Conservation (phyloP, 1,140 invertebrate species). For the Polyergus mexicanus region DNA sequence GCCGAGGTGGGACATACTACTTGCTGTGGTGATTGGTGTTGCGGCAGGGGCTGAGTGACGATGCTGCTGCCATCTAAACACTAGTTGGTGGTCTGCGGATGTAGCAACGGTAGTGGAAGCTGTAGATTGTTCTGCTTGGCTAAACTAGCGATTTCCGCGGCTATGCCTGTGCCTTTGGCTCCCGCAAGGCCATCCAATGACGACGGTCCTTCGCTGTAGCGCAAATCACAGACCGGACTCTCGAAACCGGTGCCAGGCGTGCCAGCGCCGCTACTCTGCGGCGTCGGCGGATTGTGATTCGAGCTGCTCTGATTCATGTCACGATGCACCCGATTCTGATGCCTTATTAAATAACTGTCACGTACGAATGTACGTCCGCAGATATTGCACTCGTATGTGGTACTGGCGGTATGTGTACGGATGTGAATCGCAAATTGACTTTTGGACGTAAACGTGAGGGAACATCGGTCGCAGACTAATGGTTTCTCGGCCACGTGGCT, state of each 20-base stretch:
- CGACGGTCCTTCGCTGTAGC: constrained; percentile 85
- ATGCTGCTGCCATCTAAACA: constrained; percentile 80
- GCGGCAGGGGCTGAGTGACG: constrained; percentile 77
- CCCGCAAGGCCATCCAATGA: constrained; percentile 82
- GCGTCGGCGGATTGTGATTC: constrained; percentile 85
- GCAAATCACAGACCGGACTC: constrained; percentile 85
- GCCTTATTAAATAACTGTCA: constrained; percentile 92
- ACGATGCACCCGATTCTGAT: constrained; percentile 90
- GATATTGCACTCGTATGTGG: constrained; percentile 90
- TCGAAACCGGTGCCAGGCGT: constrained; percentile 84
- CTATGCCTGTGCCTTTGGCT: constrained; percentile 80
- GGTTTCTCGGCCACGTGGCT: constrained; percentile 92
- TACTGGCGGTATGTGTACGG: constrained; percentile 90
- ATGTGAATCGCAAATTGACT: constrained; percentile 91
- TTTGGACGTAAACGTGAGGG: constrained; percentile 90
- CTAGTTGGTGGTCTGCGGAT: constrained; percentile 86
- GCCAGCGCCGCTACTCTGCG: constrained; percentile 82
- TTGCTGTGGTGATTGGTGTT: constrained; percentile 76
- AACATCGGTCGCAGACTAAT: constrained; percentile 90
- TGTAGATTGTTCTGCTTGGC: constrained; percentile 85
- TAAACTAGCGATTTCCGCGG: constrained; percentile 84
- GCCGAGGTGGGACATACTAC: constrained; percentile 75
- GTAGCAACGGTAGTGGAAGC: constrained; percentile 84
- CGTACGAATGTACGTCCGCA: constrained; percentile 91
- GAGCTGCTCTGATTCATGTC: constrained; percentile 85